Evolutionary conservation across 2,888 invertebrate genomes (phyloP), one percentile per base, ranked within the genome.

Genomic region (Tridacna gigas): DNA sequence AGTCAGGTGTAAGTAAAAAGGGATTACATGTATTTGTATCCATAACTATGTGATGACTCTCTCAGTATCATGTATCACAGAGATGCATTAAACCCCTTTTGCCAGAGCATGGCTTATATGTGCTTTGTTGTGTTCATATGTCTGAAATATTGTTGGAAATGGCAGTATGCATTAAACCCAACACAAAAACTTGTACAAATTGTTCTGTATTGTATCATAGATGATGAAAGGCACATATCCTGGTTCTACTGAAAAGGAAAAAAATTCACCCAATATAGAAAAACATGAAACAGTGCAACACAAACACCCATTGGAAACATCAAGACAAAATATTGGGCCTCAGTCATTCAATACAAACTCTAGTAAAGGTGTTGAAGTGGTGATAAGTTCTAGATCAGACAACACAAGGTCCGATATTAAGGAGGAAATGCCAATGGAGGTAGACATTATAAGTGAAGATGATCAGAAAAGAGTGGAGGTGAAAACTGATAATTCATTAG

Each of bases 361-460:
- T 20, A 20, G 18, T 20, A 56, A 15, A 56, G 56, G 15, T 20
- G 18, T 20, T 1, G 56, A 56, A 56, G 9, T 11, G 3, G 56
- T 56, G 18, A 20, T 63, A 4, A 63, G 63, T 63, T 3, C 13
- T 4, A 22, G 22, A 22, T 26, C n/a, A 63, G 26, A 63, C 25
- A 63, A 22, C 4, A 13, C 13, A n/a, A 18, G 20, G 63, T n/a
- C 63, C 13, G 22, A 73, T 51, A 37, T 77, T 5, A 77, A 77
- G 51, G 67, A 51, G 18, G 77, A 77, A 67, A n/a, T 26, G 5
- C 77, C 77, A n/a, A 78, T 78, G 78, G 78, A 80, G n/a, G 73
- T 76, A 22, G 71, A 71, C 51, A n/a, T 67, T n/a, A 37, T 45
- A 20, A 67, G 45, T 11, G 28, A 3, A 11, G 45, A 11, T 37